Percentiles rank a stretch among this genome's conserved stretches.
Conservation (phyloP, 2,113 vertebrate genomes). For the Sylvia atricapilla region DNA sequence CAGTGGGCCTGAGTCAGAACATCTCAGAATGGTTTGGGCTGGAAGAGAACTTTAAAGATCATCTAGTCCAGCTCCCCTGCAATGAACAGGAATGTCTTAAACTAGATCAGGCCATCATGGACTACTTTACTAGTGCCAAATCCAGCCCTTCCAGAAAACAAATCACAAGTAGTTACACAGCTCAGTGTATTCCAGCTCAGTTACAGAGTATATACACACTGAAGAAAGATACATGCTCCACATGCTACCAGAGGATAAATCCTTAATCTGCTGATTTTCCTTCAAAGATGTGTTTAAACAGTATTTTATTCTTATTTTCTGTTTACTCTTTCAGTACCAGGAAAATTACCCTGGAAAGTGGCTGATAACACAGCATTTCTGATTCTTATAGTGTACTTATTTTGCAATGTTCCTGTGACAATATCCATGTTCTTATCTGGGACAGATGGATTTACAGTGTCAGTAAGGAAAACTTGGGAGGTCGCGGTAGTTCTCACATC, state of each 20-base stretch:
- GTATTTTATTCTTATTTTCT: not conserved
- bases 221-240: not conserved
- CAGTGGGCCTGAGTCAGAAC: not conserved
- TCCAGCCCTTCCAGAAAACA: not conserved
- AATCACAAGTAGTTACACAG: not conserved
- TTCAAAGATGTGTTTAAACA: not conserved
- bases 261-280: not conserved
- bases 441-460: not conserved
- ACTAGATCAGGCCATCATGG: not conserved
- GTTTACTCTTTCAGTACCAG: not conserved
- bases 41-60: not conserved
- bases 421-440: not conserved
- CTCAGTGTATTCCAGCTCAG: not conserved
- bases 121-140: not conserved
- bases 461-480: not conserved
- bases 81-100: not conserved
- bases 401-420: not conserved
- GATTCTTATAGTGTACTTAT: not conserved
- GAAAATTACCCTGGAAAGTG: not conserved
- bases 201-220: not conserved
- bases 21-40: not conserved
- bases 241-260: not conserved
- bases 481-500: not conserved
- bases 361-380: not conserved
- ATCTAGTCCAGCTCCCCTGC: not conserved